phyloP scores from a whole-genome alignment of 2,888 invertebrate species.

The Drosophila fulvimacula region DNA sequence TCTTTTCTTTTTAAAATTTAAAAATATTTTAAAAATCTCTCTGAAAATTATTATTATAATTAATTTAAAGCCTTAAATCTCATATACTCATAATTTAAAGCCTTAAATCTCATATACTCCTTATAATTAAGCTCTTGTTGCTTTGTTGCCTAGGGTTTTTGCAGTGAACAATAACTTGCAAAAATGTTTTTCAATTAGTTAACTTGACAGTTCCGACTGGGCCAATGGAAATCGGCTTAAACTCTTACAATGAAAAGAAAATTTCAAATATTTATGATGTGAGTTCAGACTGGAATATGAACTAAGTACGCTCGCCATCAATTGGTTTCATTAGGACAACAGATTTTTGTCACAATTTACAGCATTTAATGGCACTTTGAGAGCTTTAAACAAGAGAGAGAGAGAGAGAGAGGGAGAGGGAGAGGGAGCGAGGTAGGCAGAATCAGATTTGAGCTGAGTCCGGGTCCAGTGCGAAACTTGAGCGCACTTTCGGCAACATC shows the following conservation, averaged over 20 bases:
- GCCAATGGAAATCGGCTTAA: constrained; percentile 25
- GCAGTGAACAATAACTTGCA: too few relatives aligned
- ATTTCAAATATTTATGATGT: constrained; percentile 35
- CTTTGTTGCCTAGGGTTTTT: too few relatives aligned
- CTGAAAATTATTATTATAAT: too few relatives aligned
- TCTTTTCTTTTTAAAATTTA: too few relatives aligned
- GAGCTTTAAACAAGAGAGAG: constrained; percentile 42
- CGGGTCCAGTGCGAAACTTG: constrained; percentile 46
- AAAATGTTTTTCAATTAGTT: constrained; percentile 10
- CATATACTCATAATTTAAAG: too few relatives aligned
- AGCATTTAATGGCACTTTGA: constrained; percentile 35
- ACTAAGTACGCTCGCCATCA: background rate
- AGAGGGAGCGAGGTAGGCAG: background rate
- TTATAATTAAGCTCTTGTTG: too few relatives aligned
- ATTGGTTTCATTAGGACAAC: constrained; percentile 9
- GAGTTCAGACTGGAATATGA: background rate
- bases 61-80: too few relatives aligned
- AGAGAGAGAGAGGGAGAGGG: too few relatives aligned
- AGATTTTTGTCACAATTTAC: constrained; percentile 21
- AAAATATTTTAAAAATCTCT: too few relatives aligned
- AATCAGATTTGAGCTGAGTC: constrained; percentile 16
- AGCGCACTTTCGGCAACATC: constrained; percentile 45
- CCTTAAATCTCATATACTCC: too few relatives aligned
- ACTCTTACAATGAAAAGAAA: background rate
- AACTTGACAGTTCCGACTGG: background rate